Evolutionary conservation across 2,888 invertebrate genomes (phyloP), one percentile per base, ranked within the genome.

Genomic region (Orthonevra nobilis): DNA sequence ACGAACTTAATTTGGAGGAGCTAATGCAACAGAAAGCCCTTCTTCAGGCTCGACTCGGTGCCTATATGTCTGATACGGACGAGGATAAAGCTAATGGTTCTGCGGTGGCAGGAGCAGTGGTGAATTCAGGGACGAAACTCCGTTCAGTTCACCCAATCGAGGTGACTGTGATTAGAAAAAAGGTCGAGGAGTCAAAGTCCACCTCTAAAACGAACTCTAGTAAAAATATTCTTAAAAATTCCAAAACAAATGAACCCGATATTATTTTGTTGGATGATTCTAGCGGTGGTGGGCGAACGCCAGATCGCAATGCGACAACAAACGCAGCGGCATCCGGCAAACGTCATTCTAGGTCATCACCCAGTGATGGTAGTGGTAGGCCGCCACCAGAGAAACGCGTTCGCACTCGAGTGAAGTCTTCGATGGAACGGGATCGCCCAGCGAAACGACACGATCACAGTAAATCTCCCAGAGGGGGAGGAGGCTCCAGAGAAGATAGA

Each of bases 21-120:
- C 89, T 96, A 66, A 96, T 96, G 96, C 93, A 93, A 84, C 96
- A 96, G 86, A 96, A 96, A 89, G 96, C 95, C 84, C 84, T 93
- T 38, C 89, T 96, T 40, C 96, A 96, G 89, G 95, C 95, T 32
- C 91, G 94, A 28, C 89, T 95, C 44, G 93, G 93, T 42, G 95
- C 95, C 74, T 95, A 94, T 86, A 91, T 91, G 84, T 94, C 93
- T 0, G 94, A 94, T 79, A 91, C 92, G 26, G 91, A 91, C 46
- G 91, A 91, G 40, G 92, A 79, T 12, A 79, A 92, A 3, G 91
- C 90, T 0, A 84, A 83, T 69, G 84, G 81, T 2, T 81, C 85
- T 17, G 83, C 85, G 42, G 81, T 82, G 63, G 44, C 48, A 7
- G 28, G 32, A n/a, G 83, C 85, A 42, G 81, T 83, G 63, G 32